Percentiles rank a stretch among this genome's conserved stretches.
Evolutionary conservation across 2,888 invertebrate species (phyloP).

Genomic region (Chaetoderma sp.): DNA sequence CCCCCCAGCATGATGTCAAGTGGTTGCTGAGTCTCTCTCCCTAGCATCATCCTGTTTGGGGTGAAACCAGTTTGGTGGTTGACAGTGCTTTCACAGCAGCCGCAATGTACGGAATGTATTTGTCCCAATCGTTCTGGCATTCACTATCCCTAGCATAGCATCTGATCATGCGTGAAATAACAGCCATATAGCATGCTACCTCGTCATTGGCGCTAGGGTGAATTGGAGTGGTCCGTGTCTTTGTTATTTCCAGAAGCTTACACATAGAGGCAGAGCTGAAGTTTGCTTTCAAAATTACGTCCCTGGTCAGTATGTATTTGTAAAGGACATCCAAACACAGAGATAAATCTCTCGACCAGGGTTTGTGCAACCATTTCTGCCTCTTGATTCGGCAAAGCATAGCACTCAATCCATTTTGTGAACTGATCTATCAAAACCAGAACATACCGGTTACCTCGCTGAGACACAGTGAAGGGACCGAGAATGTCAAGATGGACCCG

Average conservation of each 20-base stretch:
- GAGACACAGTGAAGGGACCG: too few relatives aligned
- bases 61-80: not conserved
- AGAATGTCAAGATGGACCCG: conserved; percentile 19
- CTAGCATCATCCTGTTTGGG: too few relatives aligned
- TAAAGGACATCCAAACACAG: conserved; percentile 32
- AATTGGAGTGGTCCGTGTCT: conserved; percentile 31
- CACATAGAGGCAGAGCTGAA: conserved; percentile 23
- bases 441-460: conserved; percentile 19
- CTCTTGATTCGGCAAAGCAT: too few relatives aligned
- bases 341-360: conserved; percentile 8
- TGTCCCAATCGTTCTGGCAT: too few relatives aligned
- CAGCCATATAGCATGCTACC: too few relatives aligned
- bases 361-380: too few relatives aligned
- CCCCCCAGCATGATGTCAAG: not conserved
- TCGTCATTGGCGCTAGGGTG: conserved; percentile 21
- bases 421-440: too few relatives aligned
- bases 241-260: conserved; percentile 22
- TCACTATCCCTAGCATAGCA: conserved; percentile 19
- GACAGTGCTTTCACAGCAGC: too few relatives aligned
- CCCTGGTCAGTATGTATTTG: conserved; percentile 31
- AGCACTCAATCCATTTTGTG: conserved; percentile 26
- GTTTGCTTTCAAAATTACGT: conserved; percentile 21
- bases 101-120: too few relatives aligned
- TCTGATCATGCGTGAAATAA: conserved; percentile 21
- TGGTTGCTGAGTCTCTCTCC: not conserved